These are phyloP conservation scores for Myrmophylax atrothorax DNA, from an alignment of 2,113 vertebrate species.

Conservation along the genomic window DNA sequence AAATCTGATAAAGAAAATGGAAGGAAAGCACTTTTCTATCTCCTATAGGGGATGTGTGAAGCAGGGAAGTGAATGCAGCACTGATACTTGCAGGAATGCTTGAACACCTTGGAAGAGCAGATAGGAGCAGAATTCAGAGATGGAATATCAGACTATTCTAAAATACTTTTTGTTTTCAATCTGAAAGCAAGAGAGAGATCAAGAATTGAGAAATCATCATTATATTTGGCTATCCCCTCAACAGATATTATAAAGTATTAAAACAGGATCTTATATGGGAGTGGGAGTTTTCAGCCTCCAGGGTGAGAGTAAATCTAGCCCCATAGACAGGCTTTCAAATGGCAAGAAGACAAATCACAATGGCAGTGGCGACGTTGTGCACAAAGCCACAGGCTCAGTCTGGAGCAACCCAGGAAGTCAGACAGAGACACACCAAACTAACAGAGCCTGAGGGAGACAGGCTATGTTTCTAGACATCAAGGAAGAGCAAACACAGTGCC, in stretches of 20 bases:
- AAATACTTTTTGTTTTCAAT: background rate
- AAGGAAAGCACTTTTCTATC: background rate
- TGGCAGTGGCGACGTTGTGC: fast-evolving
- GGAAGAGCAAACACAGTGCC: background rate
- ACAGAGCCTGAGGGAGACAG: background rate
- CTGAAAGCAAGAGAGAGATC: background rate
- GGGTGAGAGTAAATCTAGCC: background rate
- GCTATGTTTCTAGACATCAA: background rate
- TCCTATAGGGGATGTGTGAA: background rate
- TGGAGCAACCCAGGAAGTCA: background rate
- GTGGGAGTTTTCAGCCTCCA: background rate
- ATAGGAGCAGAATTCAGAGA: background rate
- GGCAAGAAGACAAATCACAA: background rate
- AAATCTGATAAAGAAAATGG: background rate
- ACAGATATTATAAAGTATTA: background rate
- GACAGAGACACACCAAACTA: background rate
- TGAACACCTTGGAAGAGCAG: background rate
- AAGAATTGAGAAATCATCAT: background rate
- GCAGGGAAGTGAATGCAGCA: background rate
- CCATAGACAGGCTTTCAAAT: background rate
- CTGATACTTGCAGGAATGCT: background rate
- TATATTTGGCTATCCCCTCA: background rate
- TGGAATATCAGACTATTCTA: background rate
- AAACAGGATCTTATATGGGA: background rate
- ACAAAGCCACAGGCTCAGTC: background rate